Percentiles rank a stretch among this genome's conserved stretches.
Evolutionary conservation across 1,140 invertebrate species (phyloP).

Genomic region (Magallana gigas): DNA sequence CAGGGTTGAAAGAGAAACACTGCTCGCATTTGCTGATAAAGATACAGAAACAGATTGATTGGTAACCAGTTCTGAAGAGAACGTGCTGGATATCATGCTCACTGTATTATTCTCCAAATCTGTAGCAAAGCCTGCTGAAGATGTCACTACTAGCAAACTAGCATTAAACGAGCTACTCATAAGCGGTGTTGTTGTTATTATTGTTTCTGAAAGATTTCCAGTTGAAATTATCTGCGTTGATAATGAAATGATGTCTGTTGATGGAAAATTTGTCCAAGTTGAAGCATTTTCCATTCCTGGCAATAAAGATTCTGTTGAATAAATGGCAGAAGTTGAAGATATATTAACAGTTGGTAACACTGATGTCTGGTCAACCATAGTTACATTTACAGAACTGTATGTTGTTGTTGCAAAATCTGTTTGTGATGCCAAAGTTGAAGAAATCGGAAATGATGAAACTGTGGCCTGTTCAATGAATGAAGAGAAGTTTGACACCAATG

Average conservation of each 20-base stretch:
- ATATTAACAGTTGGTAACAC: not conserved
- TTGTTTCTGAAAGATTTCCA: conserved; percentile 5
- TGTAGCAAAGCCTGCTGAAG: not conserved
- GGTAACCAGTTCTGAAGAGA: not conserved
- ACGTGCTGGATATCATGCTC: not conserved
- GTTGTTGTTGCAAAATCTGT: not conserved
- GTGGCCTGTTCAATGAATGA: not conserved
- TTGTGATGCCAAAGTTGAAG: not conserved
- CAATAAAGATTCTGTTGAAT: not conserved
- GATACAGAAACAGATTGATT: not conserved
- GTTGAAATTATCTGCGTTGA: not conserved
- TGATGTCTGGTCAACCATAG: not conserved
- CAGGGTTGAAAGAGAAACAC: not conserved
- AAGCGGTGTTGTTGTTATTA: not conserved
- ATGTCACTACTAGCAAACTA: not conserved
- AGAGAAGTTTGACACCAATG: not conserved
- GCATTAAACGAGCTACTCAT: not conserved
- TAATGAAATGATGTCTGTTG: not conserved
- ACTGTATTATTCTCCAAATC: not conserved
- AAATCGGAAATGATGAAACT: too few species aligned
- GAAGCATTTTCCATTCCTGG: conserved; percentile 2
- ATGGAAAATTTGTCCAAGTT: not conserved
- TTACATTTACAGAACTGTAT: conserved; percentile 7
- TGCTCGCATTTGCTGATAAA: not conserved
- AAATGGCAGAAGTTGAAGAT: not conserved